These are phyloP conservation scores for Tretioscincus oriximinensis DNA, from an alignment of 2,113 vertebrate genomes.

Conservation along the genomic window DNA sequence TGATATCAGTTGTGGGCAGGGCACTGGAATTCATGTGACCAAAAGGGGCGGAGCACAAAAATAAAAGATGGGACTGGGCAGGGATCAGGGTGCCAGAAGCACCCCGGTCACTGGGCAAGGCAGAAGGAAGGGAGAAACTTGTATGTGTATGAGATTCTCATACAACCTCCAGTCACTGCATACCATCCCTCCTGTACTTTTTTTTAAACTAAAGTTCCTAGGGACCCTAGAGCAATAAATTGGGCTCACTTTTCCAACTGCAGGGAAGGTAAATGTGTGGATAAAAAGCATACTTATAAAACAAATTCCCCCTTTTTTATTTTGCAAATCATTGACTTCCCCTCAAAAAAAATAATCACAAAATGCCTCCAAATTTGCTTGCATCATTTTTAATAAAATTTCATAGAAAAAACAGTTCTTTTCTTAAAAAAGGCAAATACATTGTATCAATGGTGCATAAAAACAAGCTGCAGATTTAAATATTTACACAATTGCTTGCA, in stretches of 20 bases:
- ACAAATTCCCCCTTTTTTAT: too few relatives aligned
- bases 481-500: constrained; percentile 10
- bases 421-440: constrained; percentile 1
- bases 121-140: too few relatives aligned
- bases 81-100: too few relatives aligned
- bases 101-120: too few relatives aligned
- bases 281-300: neutral
- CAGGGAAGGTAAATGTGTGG: too few relatives aligned
- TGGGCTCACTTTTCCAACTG: too few relatives aligned
- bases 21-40: too few relatives aligned
- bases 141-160: too few relatives aligned
- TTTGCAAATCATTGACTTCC: neutral
- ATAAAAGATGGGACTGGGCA: too few relatives aligned
- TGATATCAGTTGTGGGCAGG: too few relatives aligned
- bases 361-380: neutral
- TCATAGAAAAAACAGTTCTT: neutral
- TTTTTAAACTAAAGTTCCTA: neutral
- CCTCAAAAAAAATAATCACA: neutral
- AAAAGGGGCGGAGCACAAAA: too few relatives aligned
- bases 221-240: neutral
- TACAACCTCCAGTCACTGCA: too few relatives aligned
- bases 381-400: neutral
- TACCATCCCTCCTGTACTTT: neutral
- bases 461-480: constrained; percentile 14
- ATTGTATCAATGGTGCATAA: constrained; percentile 17